These are phyloP conservation scores for Dolichallabes microphthalmus DNA, from an alignment of 2,113 vertebrate genomes.

Conservation along the genomic window DNA sequence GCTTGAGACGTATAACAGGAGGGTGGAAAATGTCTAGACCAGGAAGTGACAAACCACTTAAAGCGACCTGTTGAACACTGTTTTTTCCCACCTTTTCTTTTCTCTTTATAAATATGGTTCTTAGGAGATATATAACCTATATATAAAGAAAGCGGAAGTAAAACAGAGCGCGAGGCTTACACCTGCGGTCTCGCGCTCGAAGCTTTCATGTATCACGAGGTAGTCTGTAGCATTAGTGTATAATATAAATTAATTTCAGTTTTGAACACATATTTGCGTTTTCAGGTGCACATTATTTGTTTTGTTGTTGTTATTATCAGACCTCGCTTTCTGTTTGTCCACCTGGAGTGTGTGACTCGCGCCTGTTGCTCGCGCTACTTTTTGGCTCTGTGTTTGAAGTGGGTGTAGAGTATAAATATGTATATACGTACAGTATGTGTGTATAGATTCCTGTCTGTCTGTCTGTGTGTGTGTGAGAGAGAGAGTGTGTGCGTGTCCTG, in stretches of 20 bases:
- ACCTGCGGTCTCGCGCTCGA: background rate
- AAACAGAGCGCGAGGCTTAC: background rate
- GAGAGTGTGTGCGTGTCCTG: background rate
- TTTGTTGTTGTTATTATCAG: background rate
- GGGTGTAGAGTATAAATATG: background rate
- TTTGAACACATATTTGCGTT: background rate
- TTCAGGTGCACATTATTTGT: background rate
- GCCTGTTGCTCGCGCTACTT: conserved; percentile 23
- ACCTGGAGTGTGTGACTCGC: background rate
- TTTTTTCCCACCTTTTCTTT: no score
- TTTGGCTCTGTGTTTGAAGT: background rate
- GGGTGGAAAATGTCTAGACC: background rate
- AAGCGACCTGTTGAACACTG: background rate
- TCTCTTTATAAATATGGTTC: background rate
- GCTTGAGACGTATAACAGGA: background rate
- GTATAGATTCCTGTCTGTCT: background rate
- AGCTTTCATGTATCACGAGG: background rate
- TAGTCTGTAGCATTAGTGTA: background rate
- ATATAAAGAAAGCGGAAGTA: conserved; percentile 17
- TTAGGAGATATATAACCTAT: background rate
- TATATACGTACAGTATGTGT: no score
- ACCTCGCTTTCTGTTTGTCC: background rate
- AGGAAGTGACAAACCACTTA: background rate
- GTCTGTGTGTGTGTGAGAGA: no score
- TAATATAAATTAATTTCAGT: background rate